phyloP scores from a whole-genome alignment of 2,113 vertebrate genomes.

The Sceloporus undulatus region DNA sequence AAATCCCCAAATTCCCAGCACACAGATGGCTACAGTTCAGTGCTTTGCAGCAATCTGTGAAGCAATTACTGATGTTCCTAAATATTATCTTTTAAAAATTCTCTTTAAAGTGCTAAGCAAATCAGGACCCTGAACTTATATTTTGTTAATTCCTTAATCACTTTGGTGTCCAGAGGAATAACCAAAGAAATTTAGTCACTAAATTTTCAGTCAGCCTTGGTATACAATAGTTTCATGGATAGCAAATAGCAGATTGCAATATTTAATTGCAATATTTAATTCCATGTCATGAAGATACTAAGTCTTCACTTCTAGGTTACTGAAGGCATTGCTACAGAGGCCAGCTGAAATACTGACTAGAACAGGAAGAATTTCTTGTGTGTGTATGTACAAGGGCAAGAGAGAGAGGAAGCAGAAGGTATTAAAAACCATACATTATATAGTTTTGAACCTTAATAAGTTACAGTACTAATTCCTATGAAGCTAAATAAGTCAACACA shows the following conservation, averaged over 20 bases:
- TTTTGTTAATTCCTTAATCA: neutral
- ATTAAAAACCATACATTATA: neutral
- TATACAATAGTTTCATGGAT: neutral
- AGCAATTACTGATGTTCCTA: neutral
- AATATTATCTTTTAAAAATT: conserved; percentile 23
- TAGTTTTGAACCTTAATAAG: neutral
- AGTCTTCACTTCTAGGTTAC: neutral
- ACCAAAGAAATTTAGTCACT: neutral
- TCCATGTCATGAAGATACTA: neutral
- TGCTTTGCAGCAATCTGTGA: neutral
- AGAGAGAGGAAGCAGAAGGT: too few species aligned
- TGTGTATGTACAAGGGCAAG: neutral
- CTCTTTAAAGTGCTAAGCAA: neutral
- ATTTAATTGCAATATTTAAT: neutral
- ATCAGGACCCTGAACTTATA: neutral
- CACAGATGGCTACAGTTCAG: conserved; percentile 9
- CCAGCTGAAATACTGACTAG: neutral
- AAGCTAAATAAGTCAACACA: neutral
- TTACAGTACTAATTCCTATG: neutral
- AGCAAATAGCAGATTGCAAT: neutral
- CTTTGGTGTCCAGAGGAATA: neutral
- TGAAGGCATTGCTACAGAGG: neutral
- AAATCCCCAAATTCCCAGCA: conserved; percentile 31
- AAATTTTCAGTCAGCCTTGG: neutral
- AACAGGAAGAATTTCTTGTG: neutral